Conservation (phyloP, 2,797 vertebrate species). For the Cirrhinus molitorella region DNA sequence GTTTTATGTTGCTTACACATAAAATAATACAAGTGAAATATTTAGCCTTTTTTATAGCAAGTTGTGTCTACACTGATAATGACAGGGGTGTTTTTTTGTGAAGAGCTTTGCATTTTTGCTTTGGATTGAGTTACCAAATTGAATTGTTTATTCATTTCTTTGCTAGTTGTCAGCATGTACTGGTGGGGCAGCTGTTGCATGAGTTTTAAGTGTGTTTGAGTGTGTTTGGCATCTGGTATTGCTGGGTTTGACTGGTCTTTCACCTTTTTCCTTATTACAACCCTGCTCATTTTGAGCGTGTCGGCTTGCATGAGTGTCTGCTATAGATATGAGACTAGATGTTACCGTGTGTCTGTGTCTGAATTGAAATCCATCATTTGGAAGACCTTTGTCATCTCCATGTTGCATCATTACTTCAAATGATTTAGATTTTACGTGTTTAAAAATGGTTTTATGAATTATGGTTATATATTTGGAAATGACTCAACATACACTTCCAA, state of each 20-base stretch:
- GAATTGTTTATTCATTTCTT: slow-evolving; percentile 47
- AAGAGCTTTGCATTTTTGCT: background rate
- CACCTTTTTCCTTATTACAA: slow-evolving; percentile 45
- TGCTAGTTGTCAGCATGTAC: slow-evolving; percentile 64
- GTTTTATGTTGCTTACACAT: background rate
- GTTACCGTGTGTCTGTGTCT: background rate
- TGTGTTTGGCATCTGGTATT: slow-evolving; percentile 35
- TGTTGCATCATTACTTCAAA: background rate
- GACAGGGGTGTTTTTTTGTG: slow-evolving; percentile 24
- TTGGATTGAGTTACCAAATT: background rate
- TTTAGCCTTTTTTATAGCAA: background rate
- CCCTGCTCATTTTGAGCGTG: slow-evolving; percentile 54
- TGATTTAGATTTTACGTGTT: slow-evolving; percentile 4
- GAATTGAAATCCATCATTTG: background rate
- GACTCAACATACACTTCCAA: background rate
- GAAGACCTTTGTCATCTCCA: background rate
- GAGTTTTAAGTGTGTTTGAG: slow-evolving; percentile 53
- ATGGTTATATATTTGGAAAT: background rate
- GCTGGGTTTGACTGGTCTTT: slow-evolving; percentile 22
- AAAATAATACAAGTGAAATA: slow-evolving; percentile 15
- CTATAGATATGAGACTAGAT: slow-evolving; percentile 21
- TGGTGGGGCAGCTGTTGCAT: slow-evolving; percentile 64
- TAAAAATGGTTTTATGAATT: background rate
- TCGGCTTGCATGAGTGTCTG: slow-evolving; percentile 64
- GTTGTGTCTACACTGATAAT: slow-evolving; percentile 10